phyloP scores from a whole-genome alignment of 2,888 invertebrate genomes.

The Megastigmus dorsalis region DNA sequence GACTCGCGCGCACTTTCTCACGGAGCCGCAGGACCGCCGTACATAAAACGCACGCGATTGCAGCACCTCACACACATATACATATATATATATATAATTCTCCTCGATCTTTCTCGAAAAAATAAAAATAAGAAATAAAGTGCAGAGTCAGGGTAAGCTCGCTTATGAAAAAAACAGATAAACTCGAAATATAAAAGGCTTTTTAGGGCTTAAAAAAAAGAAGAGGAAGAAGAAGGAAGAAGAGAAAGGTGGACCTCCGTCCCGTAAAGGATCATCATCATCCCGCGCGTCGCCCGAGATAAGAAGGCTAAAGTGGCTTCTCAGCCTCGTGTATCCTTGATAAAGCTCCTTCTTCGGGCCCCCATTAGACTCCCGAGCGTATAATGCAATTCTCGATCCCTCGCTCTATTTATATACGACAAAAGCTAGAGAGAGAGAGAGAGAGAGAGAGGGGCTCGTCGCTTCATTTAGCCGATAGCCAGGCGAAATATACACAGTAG shows the following conservation, averaged over 20 bases:
- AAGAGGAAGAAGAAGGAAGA: too few relatives aligned
- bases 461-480: background rate
- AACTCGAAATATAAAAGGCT: constrained; percentile 30
- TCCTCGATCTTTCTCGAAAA: background rate
- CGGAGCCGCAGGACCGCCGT: too few relatives aligned
- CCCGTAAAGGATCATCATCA: constrained; percentile 16
- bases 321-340: too few relatives aligned
- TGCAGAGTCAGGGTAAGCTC: background rate
- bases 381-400: background rate
- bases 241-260: background rate
- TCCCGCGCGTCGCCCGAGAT: constrained; percentile 9
- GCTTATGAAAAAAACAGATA: constrained; percentile 13
- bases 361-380: constrained; percentile 8
- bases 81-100: background rate
- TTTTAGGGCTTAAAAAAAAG: constrained; percentile 18
- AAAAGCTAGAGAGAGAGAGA: background rate
- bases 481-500: background rate
- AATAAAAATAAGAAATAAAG: background rate
- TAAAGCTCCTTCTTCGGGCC: constrained; percentile 8
- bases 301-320: constrained; percentile 20
- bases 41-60: constrained; percentile 19
- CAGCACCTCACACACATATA: background rate
- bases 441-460: background rate
- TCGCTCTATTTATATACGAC: background rate
- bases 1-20: too few relatives aligned